These are phyloP conservation scores for Rhagologus leucostigma DNA, from an alignment of 2,113 vertebrate genomes.

Conservation along the genomic window DNA sequence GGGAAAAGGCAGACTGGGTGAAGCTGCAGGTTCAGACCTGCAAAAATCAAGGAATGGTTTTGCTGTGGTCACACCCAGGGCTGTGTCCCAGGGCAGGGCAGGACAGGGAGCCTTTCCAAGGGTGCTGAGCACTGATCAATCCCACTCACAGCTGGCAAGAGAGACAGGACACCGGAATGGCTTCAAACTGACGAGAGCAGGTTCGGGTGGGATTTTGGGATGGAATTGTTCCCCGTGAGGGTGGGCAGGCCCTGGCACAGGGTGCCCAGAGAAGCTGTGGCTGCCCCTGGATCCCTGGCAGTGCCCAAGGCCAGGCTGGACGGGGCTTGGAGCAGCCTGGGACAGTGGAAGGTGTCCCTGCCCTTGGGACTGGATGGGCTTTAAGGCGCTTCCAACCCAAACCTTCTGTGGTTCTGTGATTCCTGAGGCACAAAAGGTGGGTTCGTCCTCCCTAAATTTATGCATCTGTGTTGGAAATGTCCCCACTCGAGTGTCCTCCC, in stretches of 20 bases:
- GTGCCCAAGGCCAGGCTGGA: not conserved
- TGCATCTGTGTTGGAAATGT: rapidly evolving
- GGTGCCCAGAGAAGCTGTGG: not conserved
- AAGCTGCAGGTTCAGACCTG: not conserved
- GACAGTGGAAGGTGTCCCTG: not conserved
- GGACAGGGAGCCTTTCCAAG: not conserved
- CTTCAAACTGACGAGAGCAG: not conserved
- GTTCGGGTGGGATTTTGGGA: not conserved
- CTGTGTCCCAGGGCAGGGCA: not conserved
- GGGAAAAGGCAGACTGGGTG: not conserved
- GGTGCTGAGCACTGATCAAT: not conserved
- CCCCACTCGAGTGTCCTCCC: not conserved
- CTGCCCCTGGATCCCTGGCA: not conserved
- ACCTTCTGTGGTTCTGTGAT: not conserved
- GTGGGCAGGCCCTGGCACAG: not conserved
- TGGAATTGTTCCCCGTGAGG: not conserved
- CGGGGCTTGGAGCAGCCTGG: not conserved
- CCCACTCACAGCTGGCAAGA: not conserved
- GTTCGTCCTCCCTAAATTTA: not conserved
- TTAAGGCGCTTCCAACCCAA: not conserved
- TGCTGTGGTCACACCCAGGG: not conserved
- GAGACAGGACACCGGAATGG: not conserved
- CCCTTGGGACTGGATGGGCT: not conserved
- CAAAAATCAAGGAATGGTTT: not conserved
- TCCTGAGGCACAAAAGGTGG: not conserved